phyloP scores from a whole-genome alignment of 2,113 vertebrate species.

The Grantiella picta region DNA sequence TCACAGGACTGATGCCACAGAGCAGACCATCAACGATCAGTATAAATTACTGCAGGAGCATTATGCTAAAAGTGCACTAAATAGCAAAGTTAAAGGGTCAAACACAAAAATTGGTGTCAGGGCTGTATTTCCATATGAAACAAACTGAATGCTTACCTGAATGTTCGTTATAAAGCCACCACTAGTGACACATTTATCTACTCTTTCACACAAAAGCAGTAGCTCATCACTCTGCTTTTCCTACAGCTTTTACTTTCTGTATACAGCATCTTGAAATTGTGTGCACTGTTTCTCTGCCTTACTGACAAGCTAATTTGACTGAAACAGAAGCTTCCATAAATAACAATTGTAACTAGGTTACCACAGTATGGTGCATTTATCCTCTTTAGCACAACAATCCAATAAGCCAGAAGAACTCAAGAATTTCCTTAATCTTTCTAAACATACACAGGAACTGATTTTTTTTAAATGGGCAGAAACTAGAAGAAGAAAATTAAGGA shows the following conservation, averaged over 20 bases:
- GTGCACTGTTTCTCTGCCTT: background rate
- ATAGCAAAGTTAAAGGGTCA: background rate
- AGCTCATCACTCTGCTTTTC: background rate
- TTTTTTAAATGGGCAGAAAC: background rate
- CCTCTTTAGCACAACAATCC: constrained; percentile 2
- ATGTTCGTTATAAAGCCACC: background rate
- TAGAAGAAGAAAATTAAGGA: background rate
- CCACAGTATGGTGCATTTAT: background rate
- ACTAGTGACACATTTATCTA: background rate
- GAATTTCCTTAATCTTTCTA: constrained; percentile 10
- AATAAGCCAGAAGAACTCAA: background rate
- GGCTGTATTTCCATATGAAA: background rate
- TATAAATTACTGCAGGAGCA: background rate
- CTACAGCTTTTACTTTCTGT: background rate
- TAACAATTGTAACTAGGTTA: constrained; percentile 15
- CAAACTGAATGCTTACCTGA: background rate
- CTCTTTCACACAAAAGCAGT: background rate
- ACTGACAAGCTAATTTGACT: constrained; percentile 14
- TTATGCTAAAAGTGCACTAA: background rate
- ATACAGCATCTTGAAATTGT: background rate
- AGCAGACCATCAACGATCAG: background rate
- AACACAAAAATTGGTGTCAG: background rate
- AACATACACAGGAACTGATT: background rate
- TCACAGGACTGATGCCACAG: background rate
- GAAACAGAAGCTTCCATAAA: background rate